Conservation (phyloP, 2,888 invertebrate species). For the Sinhomidia bicolor region DNA sequence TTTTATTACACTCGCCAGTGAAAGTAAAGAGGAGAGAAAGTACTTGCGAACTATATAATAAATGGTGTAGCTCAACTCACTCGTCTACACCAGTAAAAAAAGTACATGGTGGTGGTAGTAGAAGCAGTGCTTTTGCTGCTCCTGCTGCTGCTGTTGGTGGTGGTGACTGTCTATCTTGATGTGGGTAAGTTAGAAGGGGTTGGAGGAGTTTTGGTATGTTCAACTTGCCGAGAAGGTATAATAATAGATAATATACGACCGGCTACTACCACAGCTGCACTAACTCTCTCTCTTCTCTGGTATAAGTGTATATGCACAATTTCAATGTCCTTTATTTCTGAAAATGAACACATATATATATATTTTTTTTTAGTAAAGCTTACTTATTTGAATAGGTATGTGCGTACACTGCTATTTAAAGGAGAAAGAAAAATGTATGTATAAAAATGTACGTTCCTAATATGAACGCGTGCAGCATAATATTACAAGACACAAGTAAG, state of each 20-base stretch:
- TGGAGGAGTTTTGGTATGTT: neutral
- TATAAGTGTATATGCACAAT: neutral
- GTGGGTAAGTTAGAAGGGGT: conserved; percentile 33
- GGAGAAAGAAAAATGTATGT: no score
- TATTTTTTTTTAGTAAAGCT: neutral
- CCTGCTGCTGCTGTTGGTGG: conserved; percentile 13
- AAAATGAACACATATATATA: neutral
- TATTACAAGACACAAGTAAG: neutral
- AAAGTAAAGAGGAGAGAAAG: conserved; percentile 60
- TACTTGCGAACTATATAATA: conserved; percentile 52
- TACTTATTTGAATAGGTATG: neutral
- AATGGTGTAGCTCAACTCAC: conserved; percentile 24
- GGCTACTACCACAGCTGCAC: neutral
- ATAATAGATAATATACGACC: conserved; percentile 43
- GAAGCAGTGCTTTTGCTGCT: no score
- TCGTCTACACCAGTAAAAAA: neutral
- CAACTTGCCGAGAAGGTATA: conserved; percentile 23
- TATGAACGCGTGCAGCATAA: neutral
- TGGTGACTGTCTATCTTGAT: conserved; percentile 48
- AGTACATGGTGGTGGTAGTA: neutral
- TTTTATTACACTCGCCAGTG: conserved; percentile 64
- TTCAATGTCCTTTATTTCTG: conserved; percentile 8
- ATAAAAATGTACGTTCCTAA: neutral
- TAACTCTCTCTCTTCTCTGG: neutral
- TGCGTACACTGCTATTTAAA: no score